A percentile compares a stretch with the other conserved stretches of the same genome.
Evolutionary conservation across 2,113 vertebrate genomes (phyloP).

Genomic region (Mohoua ochrocephala): DNA sequence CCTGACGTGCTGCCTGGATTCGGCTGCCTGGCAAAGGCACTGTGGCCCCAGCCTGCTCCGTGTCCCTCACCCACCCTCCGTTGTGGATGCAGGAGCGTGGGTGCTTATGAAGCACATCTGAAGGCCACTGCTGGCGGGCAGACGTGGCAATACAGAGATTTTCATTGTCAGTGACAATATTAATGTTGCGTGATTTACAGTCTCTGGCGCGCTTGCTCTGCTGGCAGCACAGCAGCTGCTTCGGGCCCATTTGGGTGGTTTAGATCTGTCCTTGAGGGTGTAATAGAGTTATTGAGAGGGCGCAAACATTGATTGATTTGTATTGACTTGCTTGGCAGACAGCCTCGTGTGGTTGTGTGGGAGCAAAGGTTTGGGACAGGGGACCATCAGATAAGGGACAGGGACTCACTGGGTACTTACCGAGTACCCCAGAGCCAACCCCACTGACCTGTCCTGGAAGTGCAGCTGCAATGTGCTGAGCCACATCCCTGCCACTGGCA

Average conservation of each 20-base stretch:
- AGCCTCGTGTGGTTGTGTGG: not conserved
- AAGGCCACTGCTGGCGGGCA: conserved; percentile 66
- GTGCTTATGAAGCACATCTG: conserved; percentile 61
- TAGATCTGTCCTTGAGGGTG: conserved; percentile 66
- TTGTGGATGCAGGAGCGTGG: not conserved
- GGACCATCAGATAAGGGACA: not conserved
- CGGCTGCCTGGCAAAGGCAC: accelerated
- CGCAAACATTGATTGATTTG: conserved; percentile 60
- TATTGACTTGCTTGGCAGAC: conserved; percentile 32
- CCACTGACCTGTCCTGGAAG: not conserved
- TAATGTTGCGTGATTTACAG: conserved; percentile 72
- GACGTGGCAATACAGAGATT: conserved; percentile 67
- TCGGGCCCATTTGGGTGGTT: conserved; percentile 39
- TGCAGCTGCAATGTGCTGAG: not conserved
- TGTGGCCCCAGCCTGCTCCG: accelerated
- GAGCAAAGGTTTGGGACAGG: not conserved
- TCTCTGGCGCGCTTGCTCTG: not conserved
- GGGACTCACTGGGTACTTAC: accelerated
- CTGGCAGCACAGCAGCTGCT: conserved; percentile 35
- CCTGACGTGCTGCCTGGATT: accelerated
- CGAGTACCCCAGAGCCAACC: accelerated
- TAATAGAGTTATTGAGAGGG: conserved; percentile 52
- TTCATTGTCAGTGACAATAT: conserved; percentile 68
- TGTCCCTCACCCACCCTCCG: accelerated
- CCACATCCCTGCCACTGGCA: accelerated